Conservation (phyloP, 2,113 vertebrate genomes). For the Prietella phreatophila region DNA sequence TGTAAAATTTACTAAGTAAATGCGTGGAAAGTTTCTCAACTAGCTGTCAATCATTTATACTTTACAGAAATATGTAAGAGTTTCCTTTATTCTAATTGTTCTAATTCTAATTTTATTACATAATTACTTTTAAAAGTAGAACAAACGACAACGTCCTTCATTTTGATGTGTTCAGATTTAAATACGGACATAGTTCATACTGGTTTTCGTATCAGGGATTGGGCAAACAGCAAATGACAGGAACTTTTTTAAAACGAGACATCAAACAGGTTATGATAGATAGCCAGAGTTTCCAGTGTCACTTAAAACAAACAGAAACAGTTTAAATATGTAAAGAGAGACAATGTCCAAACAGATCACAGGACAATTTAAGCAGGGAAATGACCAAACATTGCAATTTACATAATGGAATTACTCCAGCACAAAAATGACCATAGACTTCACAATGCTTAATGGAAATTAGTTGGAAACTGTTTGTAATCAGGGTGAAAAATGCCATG, state of each 20-base stretch:
- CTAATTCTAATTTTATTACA: neutral
- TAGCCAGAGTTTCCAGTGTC: neutral
- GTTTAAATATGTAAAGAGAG: neutral
- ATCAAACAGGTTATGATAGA: neutral
- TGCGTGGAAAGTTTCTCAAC: neutral
- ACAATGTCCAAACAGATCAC: neutral
- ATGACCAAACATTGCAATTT: neutral
- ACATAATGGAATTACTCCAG: neutral
- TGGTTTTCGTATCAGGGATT: neutral
- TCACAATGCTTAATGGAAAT: neutral
- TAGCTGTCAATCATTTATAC: neutral
- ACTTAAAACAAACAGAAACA: neutral
- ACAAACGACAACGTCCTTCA: neutral
- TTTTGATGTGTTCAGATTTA: neutral
- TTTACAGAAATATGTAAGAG: neutral
- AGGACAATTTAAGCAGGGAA: neutral
- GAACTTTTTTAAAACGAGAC: neutral
- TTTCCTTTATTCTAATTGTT: neutral
- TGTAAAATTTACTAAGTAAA: neutral
- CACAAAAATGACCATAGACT: neutral
- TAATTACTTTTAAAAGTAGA: neutral
- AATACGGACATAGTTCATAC: neutral
- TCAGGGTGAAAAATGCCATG: constrained; percentile 13
- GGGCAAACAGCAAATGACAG: neutral
- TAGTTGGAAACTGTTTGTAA: constrained; percentile 13